phyloP scores from a whole-genome alignment of 2,113 vertebrate genomes.

The Bothrops jararaca region DNA sequence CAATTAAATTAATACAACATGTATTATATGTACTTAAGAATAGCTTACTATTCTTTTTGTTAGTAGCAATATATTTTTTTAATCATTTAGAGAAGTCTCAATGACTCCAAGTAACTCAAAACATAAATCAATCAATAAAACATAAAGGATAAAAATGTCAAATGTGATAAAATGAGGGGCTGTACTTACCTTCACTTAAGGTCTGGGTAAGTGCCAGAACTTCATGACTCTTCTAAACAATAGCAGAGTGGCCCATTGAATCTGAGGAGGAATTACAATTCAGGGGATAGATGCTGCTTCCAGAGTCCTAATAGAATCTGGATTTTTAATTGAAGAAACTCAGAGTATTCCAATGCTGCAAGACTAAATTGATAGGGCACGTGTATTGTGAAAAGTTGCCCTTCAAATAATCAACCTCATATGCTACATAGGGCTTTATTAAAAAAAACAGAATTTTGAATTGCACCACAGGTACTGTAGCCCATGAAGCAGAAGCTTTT shows the following conservation, averaged over 20 bases:
- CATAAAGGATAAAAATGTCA: neutral
- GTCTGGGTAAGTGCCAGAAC: neutral
- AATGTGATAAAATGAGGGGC: neutral
- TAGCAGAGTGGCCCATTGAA: neutral
- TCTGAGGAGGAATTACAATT: neutral
- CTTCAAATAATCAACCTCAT: neutral
- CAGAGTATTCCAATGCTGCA: neutral
- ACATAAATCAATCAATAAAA: neutral
- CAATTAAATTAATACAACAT: neutral
- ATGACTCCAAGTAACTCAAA: neutral
- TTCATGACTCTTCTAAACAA: neutral
- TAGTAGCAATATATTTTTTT: neutral
- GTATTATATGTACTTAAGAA: neutral
- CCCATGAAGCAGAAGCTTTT: neutral
- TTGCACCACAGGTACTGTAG: neutral
- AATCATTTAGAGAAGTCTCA: neutral
- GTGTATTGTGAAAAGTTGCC: neutral
- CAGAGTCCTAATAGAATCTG: neutral
- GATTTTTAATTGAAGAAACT: neutral
- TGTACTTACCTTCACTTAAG: neutral
- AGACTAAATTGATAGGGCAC: neutral
- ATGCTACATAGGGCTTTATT: neutral
- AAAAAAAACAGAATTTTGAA: neutral
- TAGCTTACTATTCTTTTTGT: neutral
- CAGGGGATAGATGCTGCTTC: neutral